phyloP scores from a whole-genome alignment of 2,113 vertebrate genomes.

The Irena cyanogastra region DNA sequence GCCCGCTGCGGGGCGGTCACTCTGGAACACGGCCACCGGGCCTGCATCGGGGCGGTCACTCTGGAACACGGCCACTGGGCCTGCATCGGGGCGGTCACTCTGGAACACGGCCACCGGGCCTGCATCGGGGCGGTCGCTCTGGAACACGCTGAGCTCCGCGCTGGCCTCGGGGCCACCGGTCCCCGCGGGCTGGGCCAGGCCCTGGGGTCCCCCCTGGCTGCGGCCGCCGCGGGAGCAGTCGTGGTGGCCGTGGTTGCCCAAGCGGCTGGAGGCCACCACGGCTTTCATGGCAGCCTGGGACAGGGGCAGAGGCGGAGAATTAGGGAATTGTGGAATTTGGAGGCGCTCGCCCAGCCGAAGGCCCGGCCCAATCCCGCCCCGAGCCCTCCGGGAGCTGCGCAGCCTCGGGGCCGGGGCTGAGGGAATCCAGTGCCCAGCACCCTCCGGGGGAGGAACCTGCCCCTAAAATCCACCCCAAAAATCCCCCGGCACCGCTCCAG shows the following conservation, averaged over 20 bases:
- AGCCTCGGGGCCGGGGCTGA: accelerated
- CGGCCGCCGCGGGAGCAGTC: constrained; percentile 76
- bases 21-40: neutral
- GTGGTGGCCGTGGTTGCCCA: constrained; percentile 65
- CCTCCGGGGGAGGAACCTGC: accelerated
- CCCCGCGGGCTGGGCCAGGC: neutral
- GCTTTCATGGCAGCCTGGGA: constrained; percentile 87
- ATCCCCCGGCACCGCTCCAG: accelerated
- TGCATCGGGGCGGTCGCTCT: neutral
- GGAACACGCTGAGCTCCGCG: too few relatives aligned
- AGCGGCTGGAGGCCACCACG: constrained; percentile 81
- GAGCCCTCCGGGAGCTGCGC: neutral
- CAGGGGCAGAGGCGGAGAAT: neutral
- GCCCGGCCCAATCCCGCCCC: neutral
- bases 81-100: neutral
- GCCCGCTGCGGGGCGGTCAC: accelerated
- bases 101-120: too few relatives aligned
- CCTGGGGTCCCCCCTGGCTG: neutral
- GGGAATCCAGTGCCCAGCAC: neutral
- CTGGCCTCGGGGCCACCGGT: accelerated
- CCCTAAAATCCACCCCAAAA: neutral
- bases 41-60: too few relatives aligned
- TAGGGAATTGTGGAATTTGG: accelerated
- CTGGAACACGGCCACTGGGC: neutral
- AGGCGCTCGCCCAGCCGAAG: too few relatives aligned